Evolutionary conservation across 2,797 vertebrate genomes (phyloP).

Genomic region (Stomatorhinus walkeri): DNA sequence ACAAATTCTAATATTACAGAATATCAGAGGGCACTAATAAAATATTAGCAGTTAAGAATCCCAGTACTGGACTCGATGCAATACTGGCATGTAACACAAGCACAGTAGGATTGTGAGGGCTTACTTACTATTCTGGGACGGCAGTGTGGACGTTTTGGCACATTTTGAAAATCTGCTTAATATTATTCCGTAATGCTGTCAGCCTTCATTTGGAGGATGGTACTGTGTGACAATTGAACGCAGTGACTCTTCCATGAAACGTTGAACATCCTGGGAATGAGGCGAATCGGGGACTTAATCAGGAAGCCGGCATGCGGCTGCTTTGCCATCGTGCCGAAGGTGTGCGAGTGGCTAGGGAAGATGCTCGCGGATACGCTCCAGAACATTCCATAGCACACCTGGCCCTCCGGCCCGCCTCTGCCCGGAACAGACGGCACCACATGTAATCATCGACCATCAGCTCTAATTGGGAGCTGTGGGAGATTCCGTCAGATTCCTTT

Average conservation of each 20-base stretch:
- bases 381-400: conserved; percentile 53
- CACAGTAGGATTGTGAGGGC: neutral
- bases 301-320: neutral
- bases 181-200: conserved; percentile 1
- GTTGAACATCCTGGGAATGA: neutral
- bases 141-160: neutral
- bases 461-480: conserved; percentile 55
- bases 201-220: neutral
- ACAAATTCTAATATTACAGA: neutral
- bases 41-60: neutral
- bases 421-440: conserved; percentile 48
- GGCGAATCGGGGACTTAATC: neutral
- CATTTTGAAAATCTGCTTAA: conserved; percentile 8
- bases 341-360: conserved; percentile 55
- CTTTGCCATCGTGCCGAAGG: conserved; percentile 30
- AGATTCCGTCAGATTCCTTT: conserved; percentile 43
- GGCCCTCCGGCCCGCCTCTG: conserved; percentile 41
- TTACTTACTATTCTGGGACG: neutral
- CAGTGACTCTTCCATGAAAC: neutral
- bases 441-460: conserved; percentile 57
- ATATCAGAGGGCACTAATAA: neutral
- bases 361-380: conserved; percentile 54
- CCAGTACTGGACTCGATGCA: neutral
- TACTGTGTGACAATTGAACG: neutral
- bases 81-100: neutral